Percentiles rank a stretch among this genome's conserved stretches.
These are phyloP conservation scores for Psittacula echo DNA, from an alignment of 2,797 vertebrate species.

Conservation along the genomic window DNA sequence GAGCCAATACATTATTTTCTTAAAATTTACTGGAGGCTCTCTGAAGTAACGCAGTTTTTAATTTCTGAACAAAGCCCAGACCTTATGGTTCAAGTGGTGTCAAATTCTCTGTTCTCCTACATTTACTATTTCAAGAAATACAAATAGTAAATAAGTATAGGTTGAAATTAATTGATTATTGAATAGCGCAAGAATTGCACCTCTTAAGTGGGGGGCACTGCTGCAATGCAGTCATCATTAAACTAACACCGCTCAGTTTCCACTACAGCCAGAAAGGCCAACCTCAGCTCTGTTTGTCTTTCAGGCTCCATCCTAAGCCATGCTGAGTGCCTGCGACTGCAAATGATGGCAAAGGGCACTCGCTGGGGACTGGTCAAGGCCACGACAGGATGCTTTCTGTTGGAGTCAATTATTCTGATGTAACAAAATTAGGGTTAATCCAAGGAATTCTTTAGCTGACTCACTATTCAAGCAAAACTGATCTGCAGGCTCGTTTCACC, in stretches of 20 bases:
- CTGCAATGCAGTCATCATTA: background rate
- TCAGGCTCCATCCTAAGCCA: background rate
- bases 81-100: background rate
- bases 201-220: background rate
- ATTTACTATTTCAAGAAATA: background rate
- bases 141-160: fast-evolving
- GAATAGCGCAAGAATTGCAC: background rate
- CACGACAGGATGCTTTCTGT: background rate
- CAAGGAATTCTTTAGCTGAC: constrained; percentile 31
- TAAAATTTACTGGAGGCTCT: background rate
- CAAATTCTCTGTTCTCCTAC: background rate
- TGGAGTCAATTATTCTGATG: constrained; percentile 48
- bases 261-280: background rate
- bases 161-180: background rate
- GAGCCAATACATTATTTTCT: background rate
- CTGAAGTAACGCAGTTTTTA: background rate
- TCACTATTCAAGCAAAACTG: constrained; percentile 15
- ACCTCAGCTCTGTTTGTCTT: background rate
- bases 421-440: constrained; percentile 36
- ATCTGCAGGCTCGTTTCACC: background rate
- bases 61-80: background rate
- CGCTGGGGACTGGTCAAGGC: constrained; percentile 16
- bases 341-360: background rate
- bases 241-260: background rate
- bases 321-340: background rate